phyloP scores from a whole-genome alignment of 92 coral and sea anemone genomes.

The Epizoanthus rinbou region DNA sequence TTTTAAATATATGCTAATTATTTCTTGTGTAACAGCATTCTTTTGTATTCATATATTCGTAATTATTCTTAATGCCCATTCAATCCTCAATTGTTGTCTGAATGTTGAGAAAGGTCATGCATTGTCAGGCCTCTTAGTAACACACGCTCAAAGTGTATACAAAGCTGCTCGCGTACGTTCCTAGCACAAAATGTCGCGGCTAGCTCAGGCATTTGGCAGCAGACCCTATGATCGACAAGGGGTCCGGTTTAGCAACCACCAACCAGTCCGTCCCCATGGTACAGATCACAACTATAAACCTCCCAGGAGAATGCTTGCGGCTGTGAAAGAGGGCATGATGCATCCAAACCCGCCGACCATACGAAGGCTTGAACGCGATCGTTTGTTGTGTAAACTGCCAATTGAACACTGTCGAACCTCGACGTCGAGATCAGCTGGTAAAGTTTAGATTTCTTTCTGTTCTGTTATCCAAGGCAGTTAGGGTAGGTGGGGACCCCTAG shows the following conservation, averaged over 20 bases:
- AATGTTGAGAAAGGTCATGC: conserved; percentile 8
- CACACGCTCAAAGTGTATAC: conserved; percentile 1
- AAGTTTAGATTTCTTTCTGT: not conserved
- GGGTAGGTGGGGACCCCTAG: too few relatives aligned
- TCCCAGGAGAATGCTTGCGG: conserved; percentile 95
- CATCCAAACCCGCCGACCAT: conserved; percentile 97
- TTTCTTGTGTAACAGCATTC: conserved; percentile 4
- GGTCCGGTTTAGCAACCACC: conserved; percentile 75
- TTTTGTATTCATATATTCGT: conserved; percentile 2
- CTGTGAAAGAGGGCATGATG: conserved; percentile 92
- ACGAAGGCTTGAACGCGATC: conserved; percentile 87
- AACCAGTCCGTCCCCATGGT: conserved; percentile 84
- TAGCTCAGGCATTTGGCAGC: conserved; percentile 74
- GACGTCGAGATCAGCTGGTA: conserved; percentile 96
- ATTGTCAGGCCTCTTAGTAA: conserved; percentile 23
- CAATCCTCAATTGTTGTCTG: conserved; percentile 35
- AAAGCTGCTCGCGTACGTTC: not conserved
- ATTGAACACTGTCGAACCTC: conserved; percentile 97
- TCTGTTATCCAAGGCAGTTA: not conserved
- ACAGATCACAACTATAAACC: conserved; percentile 88
- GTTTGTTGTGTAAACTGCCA: conserved; percentile 81
- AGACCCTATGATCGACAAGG: conserved; percentile 97
- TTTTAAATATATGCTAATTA: conserved; percentile 7
- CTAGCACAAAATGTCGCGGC: conserved; percentile 73
- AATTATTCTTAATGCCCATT: conserved; percentile 15